Evolutionary conservation across 1,140 invertebrate species (phyloP).

Genomic region (Halyomorpha halys): DNA sequence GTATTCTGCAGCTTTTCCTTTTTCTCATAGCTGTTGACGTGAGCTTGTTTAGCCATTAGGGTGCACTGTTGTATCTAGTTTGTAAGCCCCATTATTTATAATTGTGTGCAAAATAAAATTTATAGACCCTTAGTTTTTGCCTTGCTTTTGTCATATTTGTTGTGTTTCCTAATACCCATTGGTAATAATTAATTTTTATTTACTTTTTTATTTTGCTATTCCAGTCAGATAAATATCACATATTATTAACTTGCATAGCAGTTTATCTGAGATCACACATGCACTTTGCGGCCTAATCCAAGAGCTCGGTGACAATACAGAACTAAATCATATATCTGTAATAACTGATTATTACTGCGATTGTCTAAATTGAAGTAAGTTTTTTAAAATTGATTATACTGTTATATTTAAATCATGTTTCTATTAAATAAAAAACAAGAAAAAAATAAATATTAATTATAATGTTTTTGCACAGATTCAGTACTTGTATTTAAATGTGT

Average conservation of each 20-base stretch:
- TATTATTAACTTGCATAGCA: not conserved
- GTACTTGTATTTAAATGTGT: slow-evolving; percentile 6
- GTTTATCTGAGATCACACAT: slow-evolving; percentile 12
- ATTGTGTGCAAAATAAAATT: slow-evolving; percentile 21
- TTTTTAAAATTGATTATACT: not conserved
- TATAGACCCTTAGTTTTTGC: slow-evolving; percentile 18
- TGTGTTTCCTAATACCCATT: not conserved
- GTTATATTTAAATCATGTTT: slow-evolving; percentile 1
- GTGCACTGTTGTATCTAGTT: slow-evolving; percentile 21
- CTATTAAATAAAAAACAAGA: not conserved
- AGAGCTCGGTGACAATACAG: slow-evolving; percentile 24
- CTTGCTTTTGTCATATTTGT: slow-evolving; percentile 9
- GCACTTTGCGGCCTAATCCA: slow-evolving; percentile 20
- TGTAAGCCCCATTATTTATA: slow-evolving; percentile 14
- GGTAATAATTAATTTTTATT: not conserved
- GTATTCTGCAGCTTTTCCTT: slow-evolving; percentile 21
- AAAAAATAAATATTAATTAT: not conserved
- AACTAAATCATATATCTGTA: slow-evolving; percentile 16
- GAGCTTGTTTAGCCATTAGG: slow-evolving; percentile 17
- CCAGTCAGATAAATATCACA: not conserved
- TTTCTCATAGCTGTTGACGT: slow-evolving; percentile 20
- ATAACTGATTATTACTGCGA: not conserved
- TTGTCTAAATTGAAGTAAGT: slow-evolving; percentile 3
- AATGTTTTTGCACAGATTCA: slow-evolving; percentile 7
- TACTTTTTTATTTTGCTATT: not conserved